Percentiles rank a stretch among this genome's conserved stretches.
Conservation (phyloP, 1,140 invertebrate genomes). For the Nomia melanderi region DNA sequence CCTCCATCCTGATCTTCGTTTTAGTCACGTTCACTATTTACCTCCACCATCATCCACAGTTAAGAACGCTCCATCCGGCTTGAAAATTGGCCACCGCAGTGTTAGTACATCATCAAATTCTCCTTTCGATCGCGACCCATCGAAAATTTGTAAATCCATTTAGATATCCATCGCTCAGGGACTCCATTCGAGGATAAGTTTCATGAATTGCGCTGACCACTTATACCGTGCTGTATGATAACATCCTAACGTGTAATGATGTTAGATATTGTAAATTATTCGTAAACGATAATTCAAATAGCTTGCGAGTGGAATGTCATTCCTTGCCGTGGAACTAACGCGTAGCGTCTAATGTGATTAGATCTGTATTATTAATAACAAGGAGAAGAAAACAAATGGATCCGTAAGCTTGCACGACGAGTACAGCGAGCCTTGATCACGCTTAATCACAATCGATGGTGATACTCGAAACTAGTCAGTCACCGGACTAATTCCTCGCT, state of each 20-base stretch:
- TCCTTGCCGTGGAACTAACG: not conserved
- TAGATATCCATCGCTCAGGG: constrained; percentile 64
- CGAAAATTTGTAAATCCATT: constrained; percentile 61
- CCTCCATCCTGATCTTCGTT: constrained; percentile 53
- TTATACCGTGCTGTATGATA: constrained; percentile 53
- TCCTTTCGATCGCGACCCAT: constrained; percentile 49
- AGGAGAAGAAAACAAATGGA: constrained; percentile 4
- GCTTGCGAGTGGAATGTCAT: not conserved
- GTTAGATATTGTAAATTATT: constrained; percentile 28
- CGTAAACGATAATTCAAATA: constrained; percentile 12
- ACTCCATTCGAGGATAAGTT: constrained; percentile 59
- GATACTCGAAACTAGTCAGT: not conserved
- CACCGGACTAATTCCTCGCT: not conserved
- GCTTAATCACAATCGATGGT: constrained; percentile 5
- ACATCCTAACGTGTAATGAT: constrained; percentile 41
- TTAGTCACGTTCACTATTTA: constrained; percentile 64
- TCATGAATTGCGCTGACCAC: constrained; percentile 58
- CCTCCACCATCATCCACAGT: constrained; percentile 72
- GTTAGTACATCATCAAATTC: constrained; percentile 28
- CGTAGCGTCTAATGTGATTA: not conserved
- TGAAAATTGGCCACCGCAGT: constrained; percentile 68
- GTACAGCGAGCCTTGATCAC: constrained; percentile 3
- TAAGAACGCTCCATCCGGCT: constrained; percentile 71
- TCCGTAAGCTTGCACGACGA: not conserved
- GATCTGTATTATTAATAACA: not conserved